Base-by-base conservation (phyloP, 2,888 invertebrate species). In the Lithosia quadra region DNA sequence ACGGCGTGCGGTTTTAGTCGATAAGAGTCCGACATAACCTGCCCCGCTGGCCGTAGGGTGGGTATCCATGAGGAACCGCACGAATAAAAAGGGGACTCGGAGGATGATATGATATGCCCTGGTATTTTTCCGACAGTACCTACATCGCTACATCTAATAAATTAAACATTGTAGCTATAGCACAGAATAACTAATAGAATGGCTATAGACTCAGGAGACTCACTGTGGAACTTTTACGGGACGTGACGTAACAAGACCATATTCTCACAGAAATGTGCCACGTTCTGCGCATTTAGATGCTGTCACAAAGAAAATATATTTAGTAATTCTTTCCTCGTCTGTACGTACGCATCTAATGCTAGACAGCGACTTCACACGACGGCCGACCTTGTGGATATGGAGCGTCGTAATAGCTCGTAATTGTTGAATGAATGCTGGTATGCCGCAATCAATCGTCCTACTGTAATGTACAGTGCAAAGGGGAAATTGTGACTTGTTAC, bases 381-480 rank as follows among this genome's bases (percentile, higher is more conserved):
- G 86, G 43, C 68, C 87, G 92, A 84, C 93, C 93, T 93, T 92
- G 93, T 82, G 77, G 83, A 88, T 92, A 91, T 90, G 90, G 91
- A 88, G 86, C 91, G 90, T 84, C 87, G 89, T 92, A 92, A 92
- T 92, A 86, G 85, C 72, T 79, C 76, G 91, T 92, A 92, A 92
- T 92, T 92, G 91, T 90, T 85, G 87, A 88, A 91, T 89, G 90
- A 87, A 84, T 84, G 86, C 75, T 78, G 91, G 91, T 90, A 92
- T 91, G 92, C 88, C 81, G 87, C 90, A 86, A 91, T 91, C 90
- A 89, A 89, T 90, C 86, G 87, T 84, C 85, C 80, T 79, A 70
- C 81, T 80, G 70, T 65, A 39, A 21, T 66, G 66, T 55, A 68
- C 58, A 64, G 43, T 56, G 43, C 3, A 43, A 59, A 36, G 53